A percentile compares a stretch with the other conserved stretches of the same genome.
These are phyloP conservation scores for Heterocephalus glaber DNA, from an alignment of 2,113 vertebrate species.

Conservation along the genomic window DNA sequence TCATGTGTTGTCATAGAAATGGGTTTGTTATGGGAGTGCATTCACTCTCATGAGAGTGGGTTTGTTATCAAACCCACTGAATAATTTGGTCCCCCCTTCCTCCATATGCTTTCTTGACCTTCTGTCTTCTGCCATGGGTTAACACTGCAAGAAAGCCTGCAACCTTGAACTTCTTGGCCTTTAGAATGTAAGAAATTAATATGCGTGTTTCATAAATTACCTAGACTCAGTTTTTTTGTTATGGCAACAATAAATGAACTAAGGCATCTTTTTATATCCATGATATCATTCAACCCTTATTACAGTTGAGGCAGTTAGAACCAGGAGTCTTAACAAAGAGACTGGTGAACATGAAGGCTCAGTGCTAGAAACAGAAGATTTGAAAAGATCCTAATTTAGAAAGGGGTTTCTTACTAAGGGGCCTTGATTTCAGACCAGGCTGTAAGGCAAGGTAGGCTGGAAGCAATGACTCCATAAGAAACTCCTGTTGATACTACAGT, in stretches of 20 bases:
- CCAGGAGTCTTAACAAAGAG: neutral
- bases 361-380: neutral
- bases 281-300: neutral
- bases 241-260: neutral
- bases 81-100: neutral
- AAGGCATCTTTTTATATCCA: neutral
- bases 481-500: neutral
- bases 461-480: neutral
- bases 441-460: neutral
- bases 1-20: neutral
- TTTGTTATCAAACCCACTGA: neutral
- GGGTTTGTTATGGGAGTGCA: neutral
- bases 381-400: neutral
- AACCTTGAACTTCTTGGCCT: neutral
- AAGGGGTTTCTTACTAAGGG: neutral
- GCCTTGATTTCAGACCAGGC: neutral
- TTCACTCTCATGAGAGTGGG: neutral
- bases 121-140: neutral
- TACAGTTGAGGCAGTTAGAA: neutral
- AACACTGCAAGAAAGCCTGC: neutral
- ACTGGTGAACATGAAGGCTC: neutral
- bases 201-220: neutral
- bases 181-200: neutral
- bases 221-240: neutral
- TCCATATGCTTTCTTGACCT: neutral